A percentile compares a stretch with the other conserved stretches of the same genome.
phyloP scores from a whole-genome alignment of 2,888 invertebrate species.

The Hydraecia micacea region DNA sequence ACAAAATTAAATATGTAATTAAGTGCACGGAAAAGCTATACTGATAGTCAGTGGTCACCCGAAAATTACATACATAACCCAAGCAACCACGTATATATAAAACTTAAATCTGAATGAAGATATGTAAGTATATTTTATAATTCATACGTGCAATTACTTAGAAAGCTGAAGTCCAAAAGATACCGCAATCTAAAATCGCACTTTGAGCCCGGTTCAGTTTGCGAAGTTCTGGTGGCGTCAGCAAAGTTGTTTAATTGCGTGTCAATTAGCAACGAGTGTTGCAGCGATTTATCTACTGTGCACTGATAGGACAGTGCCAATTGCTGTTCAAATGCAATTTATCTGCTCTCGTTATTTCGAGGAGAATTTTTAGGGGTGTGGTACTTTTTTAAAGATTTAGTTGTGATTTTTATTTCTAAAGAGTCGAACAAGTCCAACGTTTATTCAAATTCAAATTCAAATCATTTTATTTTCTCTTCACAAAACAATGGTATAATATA shows the following conservation, averaged over 20 bases:
- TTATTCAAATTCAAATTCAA: no score
- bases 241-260: slow-evolving; percentile 60
- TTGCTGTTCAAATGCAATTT: slow-evolving; percentile 53
- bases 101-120: not conserved
- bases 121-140: not conserved
- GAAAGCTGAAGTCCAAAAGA: slow-evolving; percentile 28
- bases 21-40: not conserved
- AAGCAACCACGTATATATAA: not conserved
- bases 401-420: not conserved
- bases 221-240: slow-evolving; percentile 42
- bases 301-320: slow-evolving; percentile 56
- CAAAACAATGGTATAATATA: no score
- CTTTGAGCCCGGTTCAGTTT: slow-evolving; percentile 27
- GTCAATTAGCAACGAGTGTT: slow-evolving; percentile 57
- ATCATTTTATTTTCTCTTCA: no score
- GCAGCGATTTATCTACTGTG: slow-evolving; percentile 54
- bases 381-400: not conserved
- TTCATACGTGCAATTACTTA: slow-evolving; percentile 35
- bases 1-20: not conserved
- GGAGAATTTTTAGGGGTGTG: slow-evolving; percentile 9
- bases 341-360: slow-evolving; percentile 37
- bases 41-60: not conserved
- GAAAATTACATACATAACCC: not conserved
- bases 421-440: not conserved
- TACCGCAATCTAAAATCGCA: slow-evolving; percentile 48